Conservation (phyloP, 2,113 vertebrate species). For the Nematolebias whitei region DNA sequence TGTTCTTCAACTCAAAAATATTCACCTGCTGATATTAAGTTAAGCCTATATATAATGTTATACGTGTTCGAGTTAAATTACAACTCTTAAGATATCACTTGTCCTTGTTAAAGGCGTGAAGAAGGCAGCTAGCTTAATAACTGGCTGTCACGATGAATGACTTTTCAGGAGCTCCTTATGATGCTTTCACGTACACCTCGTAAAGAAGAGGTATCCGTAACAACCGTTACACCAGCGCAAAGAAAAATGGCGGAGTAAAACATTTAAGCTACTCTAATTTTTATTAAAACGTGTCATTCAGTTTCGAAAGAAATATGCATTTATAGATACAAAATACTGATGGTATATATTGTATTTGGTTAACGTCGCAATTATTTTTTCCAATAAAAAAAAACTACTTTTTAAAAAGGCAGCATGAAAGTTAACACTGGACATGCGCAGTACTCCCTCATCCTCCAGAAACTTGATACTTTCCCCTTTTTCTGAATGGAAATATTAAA, state of each 20-base stretch:
- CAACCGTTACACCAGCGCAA: not conserved
- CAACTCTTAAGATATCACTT: not conserved
- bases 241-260: not conserved
- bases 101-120: not conserved
- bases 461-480: too few species aligned
- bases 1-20: not conserved
- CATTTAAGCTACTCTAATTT: not conserved
- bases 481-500: too few species aligned
- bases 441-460: too few species aligned
- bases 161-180: conserved; percentile 14
- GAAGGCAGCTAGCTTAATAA: conserved; percentile 23
- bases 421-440: conserved; percentile 24
- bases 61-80: not conserved
- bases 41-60: not conserved
- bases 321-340: too few species aligned
- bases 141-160: conserved; percentile 44
- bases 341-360: too few species aligned
- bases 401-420: not conserved
- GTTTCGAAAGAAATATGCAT: too few species aligned
- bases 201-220: not conserved
- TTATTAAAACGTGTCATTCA: too few species aligned
- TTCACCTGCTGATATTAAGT: not conserved
- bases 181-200: conserved; percentile 12
- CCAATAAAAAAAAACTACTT: not conserved
- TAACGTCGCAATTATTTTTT: not conserved